phyloP scores from a whole-genome alignment of 1,140 invertebrate genomes.

The Micrasema minimum region DNA sequence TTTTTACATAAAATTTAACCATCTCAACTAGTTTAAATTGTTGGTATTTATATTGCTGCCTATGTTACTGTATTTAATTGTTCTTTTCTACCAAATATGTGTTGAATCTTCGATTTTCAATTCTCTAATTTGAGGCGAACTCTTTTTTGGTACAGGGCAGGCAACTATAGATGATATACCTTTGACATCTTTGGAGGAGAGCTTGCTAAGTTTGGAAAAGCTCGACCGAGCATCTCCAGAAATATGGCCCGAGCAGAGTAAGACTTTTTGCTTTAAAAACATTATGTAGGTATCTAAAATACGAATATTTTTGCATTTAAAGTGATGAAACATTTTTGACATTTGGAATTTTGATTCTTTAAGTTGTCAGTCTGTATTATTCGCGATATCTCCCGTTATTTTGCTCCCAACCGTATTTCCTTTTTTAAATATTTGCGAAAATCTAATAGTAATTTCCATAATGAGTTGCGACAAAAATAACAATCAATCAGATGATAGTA shows the following conservation, averaged over 20 bases:
- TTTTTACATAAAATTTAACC: constrained; percentile 5
- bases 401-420: constrained; percentile 32
- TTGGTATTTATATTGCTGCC: neutral
- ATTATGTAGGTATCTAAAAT: neutral
- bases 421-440: constrained; percentile 33
- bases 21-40: neutral
- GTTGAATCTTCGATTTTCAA: constrained; percentile 18
- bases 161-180: constrained; percentile 64
- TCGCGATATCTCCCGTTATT: constrained; percentile 21
- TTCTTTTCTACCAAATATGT: constrained; percentile 9
- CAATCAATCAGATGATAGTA: constrained; percentile 37
- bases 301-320: neutral
- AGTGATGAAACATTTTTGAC: constrained; percentile 27
- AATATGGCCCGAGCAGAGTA: constrained; percentile 94
- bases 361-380: constrained; percentile 28
- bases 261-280: constrained; percentile 55
- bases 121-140: constrained; percentile 43
- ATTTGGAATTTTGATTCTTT: constrained; percentile 33
- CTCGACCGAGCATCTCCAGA: constrained; percentile 91
- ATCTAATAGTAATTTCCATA: constrained; percentile 4
- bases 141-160: constrained; percentile 58
- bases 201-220: constrained; percentile 85
- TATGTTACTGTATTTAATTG: constrained; percentile 8
- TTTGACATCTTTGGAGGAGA: constrained; percentile 72
- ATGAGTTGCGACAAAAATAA: constrained; percentile 42